Conservation (phyloP, 2,888 invertebrate species). For the Luperina testacea region DNA sequence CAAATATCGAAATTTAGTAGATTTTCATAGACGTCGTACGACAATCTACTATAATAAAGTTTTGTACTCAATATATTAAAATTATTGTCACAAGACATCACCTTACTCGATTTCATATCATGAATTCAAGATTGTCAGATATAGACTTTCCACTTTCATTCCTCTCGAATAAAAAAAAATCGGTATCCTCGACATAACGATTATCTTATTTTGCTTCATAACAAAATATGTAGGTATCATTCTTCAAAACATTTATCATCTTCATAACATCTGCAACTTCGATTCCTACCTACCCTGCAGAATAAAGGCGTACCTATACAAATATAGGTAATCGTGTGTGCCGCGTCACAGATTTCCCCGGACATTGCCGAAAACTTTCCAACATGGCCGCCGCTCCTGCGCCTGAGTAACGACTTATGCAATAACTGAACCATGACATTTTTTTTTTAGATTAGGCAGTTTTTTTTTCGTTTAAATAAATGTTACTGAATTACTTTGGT, state of each 20-base stretch:
- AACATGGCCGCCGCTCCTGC: slow-evolving; percentile 76
- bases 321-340: slow-evolving; percentile 55
- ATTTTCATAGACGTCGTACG: background rate
- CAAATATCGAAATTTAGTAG: background rate
- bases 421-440: slow-evolving; percentile 67
- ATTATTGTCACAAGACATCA: too few relatives aligned
- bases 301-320: slow-evolving; percentile 56
- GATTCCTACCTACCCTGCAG: slow-evolving; percentile 21
- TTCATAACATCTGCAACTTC: background rate
- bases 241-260: background rate
- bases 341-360: slow-evolving; percentile 82
- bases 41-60: background rate
- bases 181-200: background rate
- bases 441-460: slow-evolving; percentile 24
- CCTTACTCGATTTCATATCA: background rate
- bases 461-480: background rate
- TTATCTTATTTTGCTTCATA: background rate
- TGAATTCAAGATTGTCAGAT: background rate
- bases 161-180: background rate
- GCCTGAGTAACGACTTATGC: slow-evolving; percentile 72
- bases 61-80: background rate
- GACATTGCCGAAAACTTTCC: slow-evolving; percentile 82
- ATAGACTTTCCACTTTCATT: background rate
- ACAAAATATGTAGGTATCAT: background rate
- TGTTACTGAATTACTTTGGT: background rate